Evolutionary conservation across 2,888 invertebrate genomes (phyloP).

Genomic region (Trisateles emortualis): DNA sequence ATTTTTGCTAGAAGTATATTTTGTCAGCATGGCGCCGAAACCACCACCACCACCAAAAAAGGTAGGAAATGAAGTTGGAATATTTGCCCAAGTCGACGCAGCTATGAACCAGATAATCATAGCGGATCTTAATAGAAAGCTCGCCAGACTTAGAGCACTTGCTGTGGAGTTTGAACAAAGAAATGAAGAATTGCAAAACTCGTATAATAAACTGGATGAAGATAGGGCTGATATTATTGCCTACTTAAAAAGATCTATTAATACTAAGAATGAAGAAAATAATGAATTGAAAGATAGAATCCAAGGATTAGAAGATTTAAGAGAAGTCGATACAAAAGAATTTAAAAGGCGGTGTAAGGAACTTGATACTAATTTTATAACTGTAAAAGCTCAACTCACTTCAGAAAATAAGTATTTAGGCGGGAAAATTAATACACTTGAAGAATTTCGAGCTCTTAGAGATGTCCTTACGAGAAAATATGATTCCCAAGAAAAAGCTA

Average conservation of each 20-base stretch:
- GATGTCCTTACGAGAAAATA: constrained; percentile 94
- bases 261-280: constrained; percentile 89
- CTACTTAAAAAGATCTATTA: constrained; percentile 91
- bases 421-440: constrained; percentile 95
- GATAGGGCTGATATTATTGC: constrained; percentile 95
- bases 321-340: constrained; percentile 89
- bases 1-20: background rate
- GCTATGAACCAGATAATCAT: constrained; percentile 92
- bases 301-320: constrained; percentile 90
- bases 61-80: constrained; percentile 40
- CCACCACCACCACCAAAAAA: no score
- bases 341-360: constrained; percentile 89
- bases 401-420: constrained; percentile 95
- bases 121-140: constrained; percentile 92
- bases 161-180: constrained; percentile 90
- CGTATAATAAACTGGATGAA: constrained; percentile 90
- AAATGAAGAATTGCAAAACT: constrained; percentile 88
- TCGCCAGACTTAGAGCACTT: constrained; percentile 89
- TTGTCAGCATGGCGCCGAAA: constrained; percentile 13
- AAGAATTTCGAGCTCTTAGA: constrained; percentile 95
- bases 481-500: constrained; percentile 91
- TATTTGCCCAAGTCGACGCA: background rate
- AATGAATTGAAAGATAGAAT: constrained; percentile 90
- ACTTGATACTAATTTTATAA: constrained; percentile 90
- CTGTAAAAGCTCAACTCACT: constrained; percentile 93